Evolutionary conservation across 2,113 vertebrate genomes (phyloP).

Genomic region (Suricata suricatta): DNA sequence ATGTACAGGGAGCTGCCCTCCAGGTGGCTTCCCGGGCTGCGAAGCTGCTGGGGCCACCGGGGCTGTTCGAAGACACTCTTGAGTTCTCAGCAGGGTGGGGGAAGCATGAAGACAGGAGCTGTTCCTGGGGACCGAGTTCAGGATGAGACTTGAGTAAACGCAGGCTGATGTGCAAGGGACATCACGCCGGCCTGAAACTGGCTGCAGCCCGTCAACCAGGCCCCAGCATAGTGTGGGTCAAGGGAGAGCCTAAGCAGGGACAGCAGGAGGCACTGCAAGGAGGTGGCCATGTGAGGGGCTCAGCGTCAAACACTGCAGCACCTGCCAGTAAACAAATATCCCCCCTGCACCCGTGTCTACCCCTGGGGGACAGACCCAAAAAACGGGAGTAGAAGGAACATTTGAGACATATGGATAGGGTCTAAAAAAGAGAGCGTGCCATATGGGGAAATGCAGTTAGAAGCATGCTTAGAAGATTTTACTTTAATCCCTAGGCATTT

Average conservation of each 20-base stretch:
- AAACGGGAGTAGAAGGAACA: not conserved
- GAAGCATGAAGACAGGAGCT: not conserved
- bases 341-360: not conserved
- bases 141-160: not conserved
- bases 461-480: not conserved
- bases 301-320: not conserved
- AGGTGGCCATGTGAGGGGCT: rapidly evolving
- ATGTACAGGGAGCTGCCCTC: not conserved
- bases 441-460: not conserved
- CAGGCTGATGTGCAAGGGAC: not conserved
- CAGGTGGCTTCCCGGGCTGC: not conserved
- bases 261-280: not conserved
- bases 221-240: too few relatives aligned
- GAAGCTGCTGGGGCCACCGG: not conserved
- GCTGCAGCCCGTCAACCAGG: not conserved
- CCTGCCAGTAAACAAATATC: not conserved
- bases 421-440: not conserved
- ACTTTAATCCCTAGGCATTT: not conserved
- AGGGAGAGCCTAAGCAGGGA: not conserved
- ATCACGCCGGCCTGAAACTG: too few relatives aligned
- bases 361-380: not conserved
- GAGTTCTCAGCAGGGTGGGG: not conserved
- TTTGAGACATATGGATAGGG: not conserved
- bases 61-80: rapidly evolving
- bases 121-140: not conserved